Base-by-base conservation (phyloP, 2,113 vertebrate genomes). In the Taurulus bubalis region DNA sequence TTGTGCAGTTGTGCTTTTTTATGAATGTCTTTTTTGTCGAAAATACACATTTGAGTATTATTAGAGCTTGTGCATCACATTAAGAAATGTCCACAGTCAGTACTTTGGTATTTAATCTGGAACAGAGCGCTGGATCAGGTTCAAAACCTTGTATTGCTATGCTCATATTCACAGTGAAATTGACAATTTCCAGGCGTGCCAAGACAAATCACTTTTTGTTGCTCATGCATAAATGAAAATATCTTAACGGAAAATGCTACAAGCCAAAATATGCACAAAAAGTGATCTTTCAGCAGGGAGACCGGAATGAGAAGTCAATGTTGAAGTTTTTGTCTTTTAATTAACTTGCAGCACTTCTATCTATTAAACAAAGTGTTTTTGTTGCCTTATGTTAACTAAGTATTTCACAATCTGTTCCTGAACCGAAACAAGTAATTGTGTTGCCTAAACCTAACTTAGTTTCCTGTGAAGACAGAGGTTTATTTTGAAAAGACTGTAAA, bases 181-280 rank as follows among this genome's bases (percentile, higher is more conserved):
- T 28, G 28, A 60, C 30, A 49, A 45, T 85, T 84, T 84, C 16
- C n/a, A 6, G 42, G 28, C 69, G 28, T 36, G 32, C 53, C 30
- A 56, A 77, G 40, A 68, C n/a, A 76, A 85, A 58, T 53, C 15
- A 14, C 40, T 53, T 64, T 71, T 77, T 45, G 58, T 70, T 36
- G 59, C 16, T 47, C 75, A 83, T 4, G 10, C 76, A 75, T 53
- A 75, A 82, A 75, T 8, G 24, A n/a, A 53, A 30, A 59, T 59
- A 2, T 18, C 14, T 30, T 14, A 56, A 56, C 14, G n/a, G 53
- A 0, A 14, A n/a, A 14, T 56, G 53, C 53, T 24, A 24, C n/a
- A 55, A 8, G 7, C 53, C n/a, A 56, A 56, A 56, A 26, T 45
- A 15, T 26, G 24, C n/a, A 24, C 51, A 53, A 53, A 53, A 53